Conservation (phyloP, 1,140 invertebrate genomes). For the Doryteuthis pealeii region DNA sequence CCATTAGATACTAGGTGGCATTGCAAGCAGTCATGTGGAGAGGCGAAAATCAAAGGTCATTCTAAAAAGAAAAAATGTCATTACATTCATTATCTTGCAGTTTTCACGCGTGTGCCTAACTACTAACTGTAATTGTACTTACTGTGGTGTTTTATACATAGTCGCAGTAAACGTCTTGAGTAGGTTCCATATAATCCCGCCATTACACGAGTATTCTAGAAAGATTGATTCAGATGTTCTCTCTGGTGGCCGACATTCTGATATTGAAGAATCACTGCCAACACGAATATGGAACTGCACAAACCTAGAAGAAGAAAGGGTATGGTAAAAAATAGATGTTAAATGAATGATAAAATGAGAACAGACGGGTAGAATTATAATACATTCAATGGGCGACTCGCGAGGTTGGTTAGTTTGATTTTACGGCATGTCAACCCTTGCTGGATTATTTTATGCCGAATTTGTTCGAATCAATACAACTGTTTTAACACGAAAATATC, state of each 20-base stretch:
- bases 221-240: constrained; percentile 52
- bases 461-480: too few species aligned
- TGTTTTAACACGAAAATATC: too few species aligned
- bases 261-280: constrained; percentile 53
- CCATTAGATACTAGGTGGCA: too few species aligned
- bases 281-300: constrained; percentile 55
- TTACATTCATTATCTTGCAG: too few species aligned
- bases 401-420: too few species aligned
- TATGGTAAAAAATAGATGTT: background rate
- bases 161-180: constrained; percentile 49
- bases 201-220: constrained; percentile 61
- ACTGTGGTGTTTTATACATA: constrained; percentile 54
- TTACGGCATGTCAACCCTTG: too few species aligned
- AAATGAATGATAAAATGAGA: background rate
- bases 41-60: too few species aligned
- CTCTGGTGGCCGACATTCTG: constrained; percentile 58
- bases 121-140: too few species aligned
- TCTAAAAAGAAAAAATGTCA: too few species aligned
- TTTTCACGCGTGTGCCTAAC: too few species aligned
- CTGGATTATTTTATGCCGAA: too few species aligned
- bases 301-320: constrained; percentile 35
- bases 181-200: constrained; percentile 57
- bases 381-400: background rate
- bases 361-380: background rate
- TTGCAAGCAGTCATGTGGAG: background rate